Conservation (phyloP, 1,140 invertebrate genomes). For the Drosophila sechellia region DNA sequence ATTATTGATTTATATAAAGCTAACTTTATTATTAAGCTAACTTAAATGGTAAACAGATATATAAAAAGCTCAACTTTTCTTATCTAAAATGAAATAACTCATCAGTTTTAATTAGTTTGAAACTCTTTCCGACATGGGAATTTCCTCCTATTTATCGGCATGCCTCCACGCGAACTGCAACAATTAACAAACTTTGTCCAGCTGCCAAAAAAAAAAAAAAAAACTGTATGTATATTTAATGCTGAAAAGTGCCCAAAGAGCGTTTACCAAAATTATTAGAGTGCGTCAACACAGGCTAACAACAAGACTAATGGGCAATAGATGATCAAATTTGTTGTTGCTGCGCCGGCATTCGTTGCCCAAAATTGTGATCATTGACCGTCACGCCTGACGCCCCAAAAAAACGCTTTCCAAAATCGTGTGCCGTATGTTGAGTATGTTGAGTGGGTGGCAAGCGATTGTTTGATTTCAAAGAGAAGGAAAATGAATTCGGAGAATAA, state of each 20-base stretch:
- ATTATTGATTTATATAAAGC: too few species aligned
- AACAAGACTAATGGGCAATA: slow-evolving; percentile 13
- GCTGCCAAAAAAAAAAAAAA: slow-evolving; percentile 53
- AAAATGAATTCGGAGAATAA: slow-evolving; percentile 5
- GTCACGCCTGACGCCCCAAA: slow-evolving; percentile 73
- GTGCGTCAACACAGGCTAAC: slow-evolving; percentile 65
- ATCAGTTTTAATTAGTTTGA: not conserved
- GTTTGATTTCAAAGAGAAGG: not conserved
- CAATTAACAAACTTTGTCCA: slow-evolving; percentile 37
- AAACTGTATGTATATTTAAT: slow-evolving; percentile 36
- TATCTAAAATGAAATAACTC: not conserved
- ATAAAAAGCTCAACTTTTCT: not conserved
- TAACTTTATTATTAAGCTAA: too few species aligned
- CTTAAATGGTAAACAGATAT: not conserved
- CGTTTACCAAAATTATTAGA: slow-evolving; percentile 78
- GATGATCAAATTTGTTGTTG: slow-evolving; percentile 23
- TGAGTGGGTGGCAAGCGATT: slow-evolving; percentile 52
- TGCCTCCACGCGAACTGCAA: slow-evolving; percentile 3
- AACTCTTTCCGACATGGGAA: not conserved
- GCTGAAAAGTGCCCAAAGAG: slow-evolving; percentile 46
- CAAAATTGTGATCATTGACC: slow-evolving; percentile 77
- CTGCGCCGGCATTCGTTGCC: slow-evolving; percentile 38
- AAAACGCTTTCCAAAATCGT: slow-evolving; percentile 72
- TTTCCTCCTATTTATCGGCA: slow-evolving; percentile 2
- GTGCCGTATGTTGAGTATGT: slow-evolving; percentile 47